phyloP scores from a whole-genome alignment of 37 sponge, comb jelly and placozoan species.

The Sycon ciliatum region DNA sequence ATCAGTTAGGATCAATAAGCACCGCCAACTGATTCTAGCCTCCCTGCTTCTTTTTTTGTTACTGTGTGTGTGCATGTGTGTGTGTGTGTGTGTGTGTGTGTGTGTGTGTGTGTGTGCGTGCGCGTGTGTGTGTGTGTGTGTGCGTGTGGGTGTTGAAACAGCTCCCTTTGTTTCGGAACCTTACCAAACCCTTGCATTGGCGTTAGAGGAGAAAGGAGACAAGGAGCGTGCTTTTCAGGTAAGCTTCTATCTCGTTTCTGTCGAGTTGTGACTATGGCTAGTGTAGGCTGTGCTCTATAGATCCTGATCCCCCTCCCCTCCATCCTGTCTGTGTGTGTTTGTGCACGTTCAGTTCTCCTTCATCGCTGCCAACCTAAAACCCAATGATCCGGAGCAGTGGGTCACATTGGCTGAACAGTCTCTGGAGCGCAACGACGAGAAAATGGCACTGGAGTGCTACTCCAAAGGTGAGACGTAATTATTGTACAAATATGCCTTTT shows the following conservation, averaged over 20 bases:
- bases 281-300: background rate
- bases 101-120: no score
- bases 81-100: no score
- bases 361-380: constrained; percentile 66
- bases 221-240: constrained; percentile 54
- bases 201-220: constrained; percentile 63
- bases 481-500: no score
- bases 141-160: no score
- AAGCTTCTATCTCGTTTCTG: background rate
- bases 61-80: no score
- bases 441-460: constrained; percentile 41
- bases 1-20: no score
- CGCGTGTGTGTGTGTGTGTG: no score
- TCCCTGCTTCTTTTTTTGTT: no score
- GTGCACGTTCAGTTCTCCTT: constrained; percentile 41
- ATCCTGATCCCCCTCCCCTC: background rate
- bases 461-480: constrained; percentile 61
- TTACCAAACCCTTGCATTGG: constrained; percentile 63
- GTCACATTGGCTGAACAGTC: constrained; percentile 52
- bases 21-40: no score
- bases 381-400: constrained; percentile 55
- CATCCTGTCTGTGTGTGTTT: background rate
- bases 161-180: constrained; percentile 70
- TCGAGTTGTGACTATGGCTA: background rate
- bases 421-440: constrained; percentile 29